Conservation (phyloP, 2,797 vertebrate species). For the Falco columbarius region DNA sequence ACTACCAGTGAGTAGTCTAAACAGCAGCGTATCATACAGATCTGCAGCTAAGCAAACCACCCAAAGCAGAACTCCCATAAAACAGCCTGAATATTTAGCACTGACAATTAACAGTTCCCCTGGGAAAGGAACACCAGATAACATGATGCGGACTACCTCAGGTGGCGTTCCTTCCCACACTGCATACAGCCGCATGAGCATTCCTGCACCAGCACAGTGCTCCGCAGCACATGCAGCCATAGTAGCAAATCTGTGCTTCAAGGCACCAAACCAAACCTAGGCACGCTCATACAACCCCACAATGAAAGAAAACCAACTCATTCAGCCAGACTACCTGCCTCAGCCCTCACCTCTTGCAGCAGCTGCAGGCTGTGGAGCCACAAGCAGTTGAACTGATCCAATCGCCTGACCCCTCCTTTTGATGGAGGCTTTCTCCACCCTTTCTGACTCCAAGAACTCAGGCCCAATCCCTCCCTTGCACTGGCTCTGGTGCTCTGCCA, state of each 20-base stretch:
- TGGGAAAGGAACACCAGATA: background rate
- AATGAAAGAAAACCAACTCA: background rate
- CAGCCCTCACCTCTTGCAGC: background rate
- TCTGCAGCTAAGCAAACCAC: background rate
- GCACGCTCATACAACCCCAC: background rate
- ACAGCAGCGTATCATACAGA: accelerated
- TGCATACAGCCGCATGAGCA: accelerated
- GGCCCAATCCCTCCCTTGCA: background rate
- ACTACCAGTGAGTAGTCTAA: background rate
- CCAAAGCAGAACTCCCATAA: background rate
- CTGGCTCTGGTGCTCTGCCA: background rate
- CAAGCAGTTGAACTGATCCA: background rate
- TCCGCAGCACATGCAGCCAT: background rate
- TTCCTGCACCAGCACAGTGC: background rate
- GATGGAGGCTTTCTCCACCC: background rate
- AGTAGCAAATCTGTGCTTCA: background rate
- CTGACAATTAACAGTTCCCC: background rate
- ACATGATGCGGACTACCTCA: background rate
- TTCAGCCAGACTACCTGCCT: background rate
- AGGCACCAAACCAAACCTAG: background rate
- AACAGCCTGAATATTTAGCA: background rate
- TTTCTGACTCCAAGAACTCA: background rate
- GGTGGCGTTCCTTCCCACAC: background rate
- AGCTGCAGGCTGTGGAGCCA: background rate
- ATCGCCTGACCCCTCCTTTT: background rate